A percentile compares a stretch with the other conserved stretches of the same genome.
These are phyloP conservation scores for Eonycteris spelaea DNA, from an alignment of 2,113 vertebrate genomes.

Conservation along the genomic window DNA sequence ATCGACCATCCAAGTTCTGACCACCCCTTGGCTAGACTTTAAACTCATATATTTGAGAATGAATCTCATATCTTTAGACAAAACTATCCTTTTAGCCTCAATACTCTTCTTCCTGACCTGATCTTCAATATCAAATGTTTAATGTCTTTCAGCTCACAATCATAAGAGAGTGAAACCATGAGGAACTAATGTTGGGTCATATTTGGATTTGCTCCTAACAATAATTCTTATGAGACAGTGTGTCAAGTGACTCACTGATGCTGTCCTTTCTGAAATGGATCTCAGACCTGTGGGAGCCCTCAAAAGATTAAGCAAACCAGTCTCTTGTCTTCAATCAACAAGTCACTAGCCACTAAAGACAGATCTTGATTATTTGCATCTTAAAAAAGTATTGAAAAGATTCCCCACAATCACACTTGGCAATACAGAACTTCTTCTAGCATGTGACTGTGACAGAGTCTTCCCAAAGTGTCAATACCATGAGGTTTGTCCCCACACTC, in stretches of 20 bases:
- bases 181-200: neutral
- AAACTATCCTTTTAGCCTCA: neutral
- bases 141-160: neutral
- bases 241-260: neutral
- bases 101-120: neutral
- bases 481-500: neutral
- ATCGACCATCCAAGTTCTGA: neutral
- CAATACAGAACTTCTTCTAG: neutral
- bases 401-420: neutral
- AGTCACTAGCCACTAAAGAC: neutral
- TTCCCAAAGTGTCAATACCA: neutral
- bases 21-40: neutral
- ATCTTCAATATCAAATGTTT: neutral
- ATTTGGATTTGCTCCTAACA: neutral
- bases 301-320: neutral
- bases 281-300: neutral
- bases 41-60: neutral
- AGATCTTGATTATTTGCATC: neutral
- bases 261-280: neutral
- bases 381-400: neutral
- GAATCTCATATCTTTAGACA: neutral
- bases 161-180: neutral
- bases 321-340: neutral
- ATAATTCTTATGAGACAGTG: neutral
- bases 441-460: neutral